Percentiles rank a stretch among this genome's conserved stretches.
Conservation (phyloP, 2,113 vertebrate genomes). For the Tetrao urogallus region DNA sequence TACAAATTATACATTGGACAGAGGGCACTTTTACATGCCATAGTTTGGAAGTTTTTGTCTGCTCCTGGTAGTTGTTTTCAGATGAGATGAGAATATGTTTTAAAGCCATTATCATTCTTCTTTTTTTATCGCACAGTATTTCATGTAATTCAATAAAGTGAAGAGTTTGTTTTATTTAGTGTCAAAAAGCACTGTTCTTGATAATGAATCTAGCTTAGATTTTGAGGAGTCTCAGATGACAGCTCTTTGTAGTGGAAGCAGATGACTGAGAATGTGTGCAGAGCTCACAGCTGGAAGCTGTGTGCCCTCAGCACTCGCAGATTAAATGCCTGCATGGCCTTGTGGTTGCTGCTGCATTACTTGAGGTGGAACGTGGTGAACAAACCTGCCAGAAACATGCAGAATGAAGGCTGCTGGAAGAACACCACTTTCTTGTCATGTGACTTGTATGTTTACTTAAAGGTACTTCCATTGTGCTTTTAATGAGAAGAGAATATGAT, state of each 20-base stretch:
- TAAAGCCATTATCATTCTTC: not conserved
- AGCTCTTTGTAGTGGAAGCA: slow-evolving; percentile 13
- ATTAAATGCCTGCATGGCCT: slow-evolving; percentile 49
- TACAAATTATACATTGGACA: not conserved
- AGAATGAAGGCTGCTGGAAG: slow-evolving; percentile 1
- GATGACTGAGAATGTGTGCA: slow-evolving; percentile 27
- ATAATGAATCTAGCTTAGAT: slow-evolving; percentile 29
- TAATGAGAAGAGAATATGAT: slow-evolving; percentile 28
- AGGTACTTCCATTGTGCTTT: not conserved
- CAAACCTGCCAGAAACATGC: slow-evolving; percentile 2
- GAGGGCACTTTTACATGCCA: not conserved
- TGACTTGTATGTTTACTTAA: not conserved
- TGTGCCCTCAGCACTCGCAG: slow-evolving; percentile 14
- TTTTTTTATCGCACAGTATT: not conserved
- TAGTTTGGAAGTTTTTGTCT: not conserved
- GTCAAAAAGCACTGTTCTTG: slow-evolving; percentile 30
- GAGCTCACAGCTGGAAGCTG: not conserved
- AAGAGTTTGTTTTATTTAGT: slow-evolving; percentile 52
- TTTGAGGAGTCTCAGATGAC: slow-evolving; percentile 41
- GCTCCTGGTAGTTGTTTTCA: not conserved
- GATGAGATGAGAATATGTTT: not conserved
- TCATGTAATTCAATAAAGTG: slow-evolving; percentile 34
- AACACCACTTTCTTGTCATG: fast-evolving
- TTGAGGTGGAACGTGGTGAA: slow-evolving; percentile 32
- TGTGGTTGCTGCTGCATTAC: slow-evolving; percentile 30